These are phyloP conservation scores for Scaptomyza hsui DNA, from an alignment of 1,140 invertebrate species.

Conservation along the genomic window DNA sequence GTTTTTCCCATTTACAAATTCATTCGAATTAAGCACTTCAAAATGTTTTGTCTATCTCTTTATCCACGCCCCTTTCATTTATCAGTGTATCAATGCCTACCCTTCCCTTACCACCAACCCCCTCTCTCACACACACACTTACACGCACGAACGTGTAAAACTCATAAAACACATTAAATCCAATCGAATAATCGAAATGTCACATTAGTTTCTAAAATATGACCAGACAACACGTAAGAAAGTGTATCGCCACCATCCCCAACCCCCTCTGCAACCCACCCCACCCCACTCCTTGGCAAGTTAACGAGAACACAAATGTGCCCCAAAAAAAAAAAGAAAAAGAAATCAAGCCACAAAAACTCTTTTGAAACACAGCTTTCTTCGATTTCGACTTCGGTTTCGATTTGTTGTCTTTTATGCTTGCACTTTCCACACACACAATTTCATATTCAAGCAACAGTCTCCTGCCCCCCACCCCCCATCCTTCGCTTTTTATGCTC, in stretches of 20 bases:
- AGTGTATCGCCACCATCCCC: constrained; percentile 30
- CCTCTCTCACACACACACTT: background rate
- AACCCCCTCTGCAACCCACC: too few species aligned
- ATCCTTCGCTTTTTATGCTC: constrained; percentile 56
- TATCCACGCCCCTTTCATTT: constrained; percentile 58
- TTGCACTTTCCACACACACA: constrained; percentile 68
- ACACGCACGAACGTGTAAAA: constrained; percentile 66
- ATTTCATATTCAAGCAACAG: constrained; percentile 75
- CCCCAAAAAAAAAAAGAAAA: constrained; percentile 39
- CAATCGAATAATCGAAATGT: constrained; percentile 84
- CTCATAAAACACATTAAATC: constrained; percentile 84
- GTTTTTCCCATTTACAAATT: constrained; percentile 4
- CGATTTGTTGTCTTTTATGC: constrained; percentile 5
- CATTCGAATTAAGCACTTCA: constrained; percentile 6
- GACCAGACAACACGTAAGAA: constrained; percentile 69
- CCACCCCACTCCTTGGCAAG: background rate
- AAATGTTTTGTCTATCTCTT: background rate
- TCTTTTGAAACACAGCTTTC: constrained; percentile 52
- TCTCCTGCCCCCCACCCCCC: background rate
- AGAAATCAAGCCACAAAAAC: constrained; percentile 31
- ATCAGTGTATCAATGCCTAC: constrained; percentile 40
- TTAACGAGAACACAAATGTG: constrained; percentile 72
- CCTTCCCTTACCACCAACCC: background rate
- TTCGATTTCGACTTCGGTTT: constrained; percentile 28
- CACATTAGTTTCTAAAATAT: constrained; percentile 84